Conservation (phyloP, 30 jellyfish, hydroid and myxozoan genomes). For the Sanderia malayensis region DNA sequence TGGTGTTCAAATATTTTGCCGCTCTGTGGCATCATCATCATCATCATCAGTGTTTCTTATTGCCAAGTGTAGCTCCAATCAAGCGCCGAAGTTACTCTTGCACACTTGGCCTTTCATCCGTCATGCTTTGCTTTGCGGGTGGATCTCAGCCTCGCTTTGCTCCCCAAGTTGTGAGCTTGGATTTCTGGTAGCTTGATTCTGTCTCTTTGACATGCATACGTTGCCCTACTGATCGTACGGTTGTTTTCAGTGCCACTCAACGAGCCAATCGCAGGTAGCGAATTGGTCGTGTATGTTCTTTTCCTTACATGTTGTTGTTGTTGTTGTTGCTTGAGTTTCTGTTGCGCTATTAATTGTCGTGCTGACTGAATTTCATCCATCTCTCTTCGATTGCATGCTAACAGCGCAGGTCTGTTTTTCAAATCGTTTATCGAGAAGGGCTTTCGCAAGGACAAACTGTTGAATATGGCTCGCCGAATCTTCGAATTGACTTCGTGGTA, state of each 20-base stretch:
- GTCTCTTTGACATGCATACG: not conserved
- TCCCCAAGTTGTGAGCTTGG: not conserved
- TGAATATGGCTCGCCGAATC: constrained; percentile 31
- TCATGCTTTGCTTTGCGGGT: not conserved
- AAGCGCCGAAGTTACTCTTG: not conserved
- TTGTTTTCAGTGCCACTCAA: too few species aligned
- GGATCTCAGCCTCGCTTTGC: not conserved
- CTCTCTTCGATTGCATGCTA: not conserved
- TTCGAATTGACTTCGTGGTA: constrained; percentile 6
- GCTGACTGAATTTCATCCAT: not conserved
- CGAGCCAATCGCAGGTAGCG: too few species aligned
- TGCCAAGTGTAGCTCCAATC: too few species aligned
- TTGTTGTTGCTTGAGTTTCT: not conserved
- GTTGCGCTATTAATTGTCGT: not conserved
- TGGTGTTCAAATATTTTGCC: too few species aligned
- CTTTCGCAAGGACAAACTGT: constrained; percentile 26
- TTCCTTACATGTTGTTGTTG: not conserved
- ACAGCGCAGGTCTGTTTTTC: not conserved
- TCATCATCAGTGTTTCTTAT: too few species aligned
- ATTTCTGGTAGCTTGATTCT: not conserved
- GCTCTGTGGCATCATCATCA: too few species aligned
- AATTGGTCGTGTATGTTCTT: not conserved
- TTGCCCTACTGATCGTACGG: too few species aligned
- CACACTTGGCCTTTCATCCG: not conserved
- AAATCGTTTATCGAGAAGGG: constrained; percentile 19